Conservation (phyloP, 1,140 invertebrate species). For the Yoshiicerus persimilis region DNA sequence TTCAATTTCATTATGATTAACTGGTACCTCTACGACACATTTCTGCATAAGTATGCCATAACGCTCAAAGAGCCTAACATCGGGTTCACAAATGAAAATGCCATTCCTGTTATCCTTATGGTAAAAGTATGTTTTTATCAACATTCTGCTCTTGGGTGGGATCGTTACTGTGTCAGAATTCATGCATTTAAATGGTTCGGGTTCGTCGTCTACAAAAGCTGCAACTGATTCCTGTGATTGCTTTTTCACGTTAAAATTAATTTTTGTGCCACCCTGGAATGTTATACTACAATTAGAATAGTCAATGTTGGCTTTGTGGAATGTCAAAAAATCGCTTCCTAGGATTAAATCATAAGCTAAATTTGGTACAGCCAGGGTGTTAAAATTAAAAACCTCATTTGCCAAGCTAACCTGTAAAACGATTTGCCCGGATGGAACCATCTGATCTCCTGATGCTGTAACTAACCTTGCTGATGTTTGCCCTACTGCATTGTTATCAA, state of each 20-base stretch:
- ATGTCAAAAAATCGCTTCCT: background rate
- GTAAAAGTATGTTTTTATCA: background rate
- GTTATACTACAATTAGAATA: background rate
- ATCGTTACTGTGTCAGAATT: background rate
- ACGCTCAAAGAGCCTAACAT: background rate
- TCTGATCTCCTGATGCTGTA: background rate
- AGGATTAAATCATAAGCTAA: background rate
- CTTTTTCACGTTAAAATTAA: background rate
- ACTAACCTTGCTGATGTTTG: background rate
- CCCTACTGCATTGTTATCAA: background rate
- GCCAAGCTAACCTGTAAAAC: background rate
- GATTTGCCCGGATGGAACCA: background rate
- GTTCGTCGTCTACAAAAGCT: background rate
- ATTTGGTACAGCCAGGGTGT: background rate
- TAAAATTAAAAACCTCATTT: background rate
- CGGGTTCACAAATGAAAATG: background rate
- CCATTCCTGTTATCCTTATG: background rate
- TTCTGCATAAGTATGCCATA: background rate
- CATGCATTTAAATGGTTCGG: background rate
- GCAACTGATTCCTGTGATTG: background rate
- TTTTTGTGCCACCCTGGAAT: background rate
- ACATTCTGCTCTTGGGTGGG: too few species aligned
- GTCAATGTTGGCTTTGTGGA: background rate
- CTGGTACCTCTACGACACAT: background rate
- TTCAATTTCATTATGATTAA: background rate